phyloP scores from a whole-genome alignment of 2,113 vertebrate genomes.

The Cisticola juncidis region DNA sequence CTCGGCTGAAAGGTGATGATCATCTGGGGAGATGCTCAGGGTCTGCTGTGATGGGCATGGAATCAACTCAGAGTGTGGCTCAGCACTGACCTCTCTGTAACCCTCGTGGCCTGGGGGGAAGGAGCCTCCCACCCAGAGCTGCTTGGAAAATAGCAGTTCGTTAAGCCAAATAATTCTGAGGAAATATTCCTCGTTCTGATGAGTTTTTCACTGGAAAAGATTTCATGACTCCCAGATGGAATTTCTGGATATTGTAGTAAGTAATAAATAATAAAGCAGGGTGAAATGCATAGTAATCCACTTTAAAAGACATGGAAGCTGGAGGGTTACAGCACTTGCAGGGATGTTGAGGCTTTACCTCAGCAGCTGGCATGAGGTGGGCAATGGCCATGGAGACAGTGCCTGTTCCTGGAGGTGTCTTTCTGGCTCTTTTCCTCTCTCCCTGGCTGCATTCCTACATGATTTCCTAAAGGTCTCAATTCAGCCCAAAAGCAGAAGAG shows the following conservation, averaged over 20 bases:
- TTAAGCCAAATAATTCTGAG: background rate
- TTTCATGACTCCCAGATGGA: background rate
- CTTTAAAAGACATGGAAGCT: background rate
- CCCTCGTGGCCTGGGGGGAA: background rate
- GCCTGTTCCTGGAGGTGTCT: background rate
- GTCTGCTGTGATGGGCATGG: background rate
- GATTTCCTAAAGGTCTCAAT: background rate
- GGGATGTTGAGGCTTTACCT: background rate
- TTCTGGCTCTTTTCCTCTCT: background rate
- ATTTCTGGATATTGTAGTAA: background rate
- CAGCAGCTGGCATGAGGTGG: background rate
- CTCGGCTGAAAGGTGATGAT: background rate
- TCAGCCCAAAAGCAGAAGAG: background rate
- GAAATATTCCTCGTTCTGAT: background rate
- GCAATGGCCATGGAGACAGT: accelerated
- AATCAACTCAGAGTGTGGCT: background rate
- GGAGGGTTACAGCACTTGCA: background rate
- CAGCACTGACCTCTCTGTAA: background rate
- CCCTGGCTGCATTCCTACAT: background rate
- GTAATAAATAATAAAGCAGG: background rate
- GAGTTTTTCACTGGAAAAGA: background rate
- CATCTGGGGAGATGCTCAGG: background rate
- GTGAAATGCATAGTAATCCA: background rate
- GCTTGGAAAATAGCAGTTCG: background rate
- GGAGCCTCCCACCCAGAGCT: background rate